Evolutionary conservation across 2,888 invertebrate genomes (phyloP).

Genomic region (Synergus japonicus): DNA sequence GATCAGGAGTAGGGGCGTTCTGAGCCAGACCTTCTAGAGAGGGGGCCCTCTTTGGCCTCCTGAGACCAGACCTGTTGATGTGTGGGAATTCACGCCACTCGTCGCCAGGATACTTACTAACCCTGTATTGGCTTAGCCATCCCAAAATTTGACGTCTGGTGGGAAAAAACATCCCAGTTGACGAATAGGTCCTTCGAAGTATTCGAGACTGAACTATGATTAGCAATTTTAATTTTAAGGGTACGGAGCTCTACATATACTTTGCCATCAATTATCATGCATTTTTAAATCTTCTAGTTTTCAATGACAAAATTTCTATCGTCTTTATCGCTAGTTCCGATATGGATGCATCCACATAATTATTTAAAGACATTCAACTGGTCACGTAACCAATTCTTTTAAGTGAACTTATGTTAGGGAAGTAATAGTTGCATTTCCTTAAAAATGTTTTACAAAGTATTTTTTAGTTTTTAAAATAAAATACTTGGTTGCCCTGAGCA

Average conservation of each 20-base stretch:
- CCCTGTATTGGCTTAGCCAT: constrained; percentile 31
- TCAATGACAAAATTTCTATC: neutral
- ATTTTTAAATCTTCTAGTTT: neutral
- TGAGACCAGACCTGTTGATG: constrained; percentile 74
- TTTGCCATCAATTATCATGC: neutral
- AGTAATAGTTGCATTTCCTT: neutral
- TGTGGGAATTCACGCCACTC: constrained; percentile 75
- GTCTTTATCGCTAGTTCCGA: too few species aligned
- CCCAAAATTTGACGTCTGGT: constrained; percentile 35
- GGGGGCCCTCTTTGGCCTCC: constrained; percentile 63
- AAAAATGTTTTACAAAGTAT: constrained; percentile 38
- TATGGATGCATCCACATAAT: too few species aligned
- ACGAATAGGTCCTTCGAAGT: constrained; percentile 13
- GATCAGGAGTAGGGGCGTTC: constrained; percentile 61
- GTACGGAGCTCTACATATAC: neutral
- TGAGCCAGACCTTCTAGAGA: constrained; percentile 59
- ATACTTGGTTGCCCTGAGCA: constrained; percentile 13
- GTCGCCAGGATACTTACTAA: constrained; percentile 53
- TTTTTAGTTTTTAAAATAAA: constrained; percentile 42
- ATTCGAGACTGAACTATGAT: constrained; percentile 24
- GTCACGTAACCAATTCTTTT: too few species aligned
- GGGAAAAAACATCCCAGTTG: constrained; percentile 39
- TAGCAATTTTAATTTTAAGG: constrained; percentile 26
- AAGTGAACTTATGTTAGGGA: neutral
- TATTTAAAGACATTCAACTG: too few species aligned